These are phyloP conservation scores for Squalus acanthias DNA, from an alignment of 2,797 vertebrate species.

Conservation along the genomic window DNA sequence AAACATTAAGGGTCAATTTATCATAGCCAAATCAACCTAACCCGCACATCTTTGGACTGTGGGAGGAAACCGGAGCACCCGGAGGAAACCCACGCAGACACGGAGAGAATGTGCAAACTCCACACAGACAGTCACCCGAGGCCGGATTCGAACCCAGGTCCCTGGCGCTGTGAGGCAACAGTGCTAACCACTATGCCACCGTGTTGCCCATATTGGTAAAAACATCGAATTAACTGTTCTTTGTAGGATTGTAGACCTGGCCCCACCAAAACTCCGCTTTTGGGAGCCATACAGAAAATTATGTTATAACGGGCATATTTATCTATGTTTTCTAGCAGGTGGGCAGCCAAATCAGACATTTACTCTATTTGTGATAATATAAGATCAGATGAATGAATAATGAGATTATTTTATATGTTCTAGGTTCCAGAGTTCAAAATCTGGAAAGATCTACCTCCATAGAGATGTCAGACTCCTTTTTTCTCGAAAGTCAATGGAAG, in stretches of 20 bases:
- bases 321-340: neutral
- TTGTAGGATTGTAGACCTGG: neutral
- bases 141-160: no score
- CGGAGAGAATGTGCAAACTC: no score
- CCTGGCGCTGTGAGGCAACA: no score
- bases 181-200: no score
- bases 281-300: neutral
- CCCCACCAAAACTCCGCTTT: neutral
- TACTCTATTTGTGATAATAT: neutral
- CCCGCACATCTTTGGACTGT: no score
- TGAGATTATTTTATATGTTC: constrained; percentile 28
- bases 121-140: no score
- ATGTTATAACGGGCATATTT: neutral
- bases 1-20: no score
- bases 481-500: constrained; percentile 99
- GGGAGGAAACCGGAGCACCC: no score
- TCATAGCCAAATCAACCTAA: no score
- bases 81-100: no score
- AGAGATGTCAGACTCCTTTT: constrained; percentile 95
- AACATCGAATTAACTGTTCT: no score
- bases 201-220: neutral
- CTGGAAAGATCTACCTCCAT: constrained; percentile 99
- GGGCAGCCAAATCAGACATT: neutral
- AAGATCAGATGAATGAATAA: neutral
- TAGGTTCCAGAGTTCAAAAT: constrained; percentile 99